These are phyloP conservation scores for Leptosomus discolor DNA, from an alignment of 2,113 vertebrate genomes.

Conservation along the genomic window DNA sequence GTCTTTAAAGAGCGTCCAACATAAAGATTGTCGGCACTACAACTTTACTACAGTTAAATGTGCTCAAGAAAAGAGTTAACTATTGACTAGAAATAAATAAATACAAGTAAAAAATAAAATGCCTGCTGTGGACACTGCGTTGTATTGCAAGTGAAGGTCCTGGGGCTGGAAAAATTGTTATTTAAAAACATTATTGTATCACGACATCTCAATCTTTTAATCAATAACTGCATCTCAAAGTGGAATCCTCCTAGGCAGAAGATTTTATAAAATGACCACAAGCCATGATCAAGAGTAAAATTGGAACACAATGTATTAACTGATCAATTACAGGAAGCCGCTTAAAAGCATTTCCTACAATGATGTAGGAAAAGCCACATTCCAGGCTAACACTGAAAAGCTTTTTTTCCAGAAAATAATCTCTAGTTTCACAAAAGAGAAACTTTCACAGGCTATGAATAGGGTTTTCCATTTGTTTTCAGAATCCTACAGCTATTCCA, in stretches of 20 bases:
- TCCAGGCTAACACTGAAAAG: neutral
- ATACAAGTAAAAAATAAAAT: neutral
- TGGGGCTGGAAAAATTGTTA: neutral
- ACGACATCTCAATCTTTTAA: neutral
- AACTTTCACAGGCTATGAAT: neutral
- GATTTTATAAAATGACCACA: neutral
- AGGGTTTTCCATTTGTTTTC: neutral
- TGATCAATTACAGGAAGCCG: neutral
- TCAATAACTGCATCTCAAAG: neutral
- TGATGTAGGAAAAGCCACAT: neutral
- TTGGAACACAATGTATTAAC: neutral
- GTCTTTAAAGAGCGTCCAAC: neutral
- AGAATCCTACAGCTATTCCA: neutral
- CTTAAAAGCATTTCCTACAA: neutral
- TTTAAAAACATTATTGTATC: neutral
- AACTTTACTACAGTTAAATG: neutral
- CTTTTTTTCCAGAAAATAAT: neutral
- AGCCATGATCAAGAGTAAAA: neutral
- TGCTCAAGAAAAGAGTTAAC: neutral
- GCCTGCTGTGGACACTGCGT: neutral
- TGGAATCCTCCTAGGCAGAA: neutral
- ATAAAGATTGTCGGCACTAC: neutral
- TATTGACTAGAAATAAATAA: neutral
- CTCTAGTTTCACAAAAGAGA: neutral
- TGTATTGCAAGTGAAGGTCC: neutral